Evolutionary conservation across 2,888 invertebrate genomes (phyloP), one percentile per base, ranked within the genome.

Genomic region (Monochamus alternatus): DNA sequence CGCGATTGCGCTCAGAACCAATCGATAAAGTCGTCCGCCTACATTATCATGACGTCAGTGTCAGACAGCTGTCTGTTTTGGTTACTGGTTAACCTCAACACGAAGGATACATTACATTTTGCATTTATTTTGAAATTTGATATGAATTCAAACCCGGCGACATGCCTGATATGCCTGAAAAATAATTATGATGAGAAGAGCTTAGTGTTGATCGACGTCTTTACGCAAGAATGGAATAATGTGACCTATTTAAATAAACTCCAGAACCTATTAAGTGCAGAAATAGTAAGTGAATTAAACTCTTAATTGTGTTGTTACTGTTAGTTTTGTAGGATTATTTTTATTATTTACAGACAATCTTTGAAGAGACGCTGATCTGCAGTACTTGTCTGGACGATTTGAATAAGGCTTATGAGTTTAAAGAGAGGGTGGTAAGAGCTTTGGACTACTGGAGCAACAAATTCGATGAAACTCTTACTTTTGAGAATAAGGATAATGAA

Each of bases 391-490:
- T 75, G 12, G 64, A 75, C n/a, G 77, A 79, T 59, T 70, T 78
- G 47, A 78, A 79, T 65, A 74, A 75, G 64, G 76, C 83, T 1
- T 85, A 83, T 71, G 77, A 82, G 47, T 86, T 86, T 69, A 80
- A 79, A 59, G 78, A 82, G 74, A 84, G 81, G 76, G 82, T 86
- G 2, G 73, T 83, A 10, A 69, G 66, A 38, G 83, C 85, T 3
- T 84, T 86, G 75, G 83, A 82, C 69, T 78, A 80, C 38, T 80
- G 84, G 75, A 78, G 52, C 67, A 44, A 22, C 10, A 69, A 60
- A 47, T 31, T 59, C 12, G 69, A 69, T 9, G 69, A 69, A 14
- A 38, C 14, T 47, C 47, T 69, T 8, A 10, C 8, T 30, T 14
- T 47, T 44, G 30, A 60, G 0, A 68, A 22, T 10, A 64, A 64